These are phyloP conservation scores for Leptothorax acervorum DNA, from an alignment of 2,888 invertebrate species.

Conservation along the genomic window DNA sequence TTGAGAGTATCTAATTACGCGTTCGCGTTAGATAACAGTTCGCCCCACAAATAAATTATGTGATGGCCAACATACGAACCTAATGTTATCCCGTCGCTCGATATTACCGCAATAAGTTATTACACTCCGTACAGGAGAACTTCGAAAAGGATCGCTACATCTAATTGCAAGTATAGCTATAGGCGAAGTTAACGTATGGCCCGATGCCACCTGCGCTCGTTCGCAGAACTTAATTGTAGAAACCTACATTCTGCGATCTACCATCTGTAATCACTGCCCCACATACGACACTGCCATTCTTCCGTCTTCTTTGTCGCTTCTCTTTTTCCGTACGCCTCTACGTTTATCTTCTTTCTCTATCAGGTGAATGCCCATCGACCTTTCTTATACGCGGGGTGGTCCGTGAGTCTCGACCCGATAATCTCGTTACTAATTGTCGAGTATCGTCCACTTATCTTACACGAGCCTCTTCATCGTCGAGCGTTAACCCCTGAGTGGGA, in stretches of 20 bases:
- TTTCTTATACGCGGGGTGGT: constrained; percentile 58
- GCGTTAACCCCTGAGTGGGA: neutral
- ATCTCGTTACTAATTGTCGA: constrained; percentile 66
- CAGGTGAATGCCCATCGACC: neutral
- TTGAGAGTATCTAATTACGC: constrained; percentile 32
- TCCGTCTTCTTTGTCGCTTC: neutral
- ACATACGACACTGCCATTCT: constrained; percentile 55
- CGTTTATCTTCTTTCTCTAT: neutral
- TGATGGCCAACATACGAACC: neutral
- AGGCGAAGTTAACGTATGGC: constrained; percentile 56
- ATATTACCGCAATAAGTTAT: constrained; percentile 40
- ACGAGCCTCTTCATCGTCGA: constrained; percentile 14
- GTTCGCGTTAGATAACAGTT: constrained; percentile 40
- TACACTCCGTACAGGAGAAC: neutral
- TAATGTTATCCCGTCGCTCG: constrained; percentile 35
- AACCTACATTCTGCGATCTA: constrained; percentile 73
- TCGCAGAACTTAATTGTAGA: constrained; percentile 76
- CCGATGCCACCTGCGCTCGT: constrained; percentile 75
- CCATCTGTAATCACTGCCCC: constrained; percentile 65
- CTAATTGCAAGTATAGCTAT: constrained; percentile 59
- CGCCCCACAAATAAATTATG: constrained; percentile 23
- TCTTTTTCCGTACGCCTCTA: neutral
- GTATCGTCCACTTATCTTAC: constrained; percentile 32
- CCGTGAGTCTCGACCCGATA: constrained; percentile 57
- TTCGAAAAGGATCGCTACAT: constrained; percentile 45